Base-by-base conservation (phyloP, 2,888 invertebrate species). In the Hydraecia micacea region DNA sequence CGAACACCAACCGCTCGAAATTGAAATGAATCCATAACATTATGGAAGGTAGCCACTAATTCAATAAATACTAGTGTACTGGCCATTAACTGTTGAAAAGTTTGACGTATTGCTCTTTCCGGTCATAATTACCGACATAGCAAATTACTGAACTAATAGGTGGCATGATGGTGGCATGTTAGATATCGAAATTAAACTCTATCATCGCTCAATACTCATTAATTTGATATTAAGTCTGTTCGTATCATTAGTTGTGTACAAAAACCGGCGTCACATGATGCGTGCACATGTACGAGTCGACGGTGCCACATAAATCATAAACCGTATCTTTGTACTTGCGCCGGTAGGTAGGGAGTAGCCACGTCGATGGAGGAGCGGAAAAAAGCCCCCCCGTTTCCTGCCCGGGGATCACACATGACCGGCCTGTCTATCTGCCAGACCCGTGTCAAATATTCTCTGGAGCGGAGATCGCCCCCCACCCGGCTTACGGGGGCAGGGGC, bases 371-470 rank as follows among this genome's bases (percentile, higher is more conserved):
- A 94, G 93, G 93, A 94, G 92, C 93, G 95, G 95, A 96, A 96
- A 96, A 96, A 97, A 97, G 93, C 93, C 94, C 94, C 88, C 95
- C 94, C 94, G 94, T 94, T 97, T 96, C 96, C 96, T 95, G 95
- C 93, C 94, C 93, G 94, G 95, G 95, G 96, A 96, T 96, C 97
- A 97, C 97, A 97, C 97, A 97, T 96, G 97, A 96, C 97, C 96
- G 96, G 95, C 94, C 96, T 96, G 97, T 97, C 97, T 96, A 96
- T 97, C 97, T 96, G 97, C 97, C 97, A 96, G 96, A 97, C 97
- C 97, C 97, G 95, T 97, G 96, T 97, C 97, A 97, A 97, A 97
- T 97, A 97, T 96, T 95, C 97, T 96, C 96, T 96, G 95, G 95
- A 97, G 97, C 97, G 97, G 95, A 96, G 95, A 94, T 95, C 95